A percentile compares a stretch with the other conserved stretches of the same genome.
Evolutionary conservation across 2,888 invertebrate genomes (phyloP).

Genomic region (Latrodectus hesperus): DNA sequence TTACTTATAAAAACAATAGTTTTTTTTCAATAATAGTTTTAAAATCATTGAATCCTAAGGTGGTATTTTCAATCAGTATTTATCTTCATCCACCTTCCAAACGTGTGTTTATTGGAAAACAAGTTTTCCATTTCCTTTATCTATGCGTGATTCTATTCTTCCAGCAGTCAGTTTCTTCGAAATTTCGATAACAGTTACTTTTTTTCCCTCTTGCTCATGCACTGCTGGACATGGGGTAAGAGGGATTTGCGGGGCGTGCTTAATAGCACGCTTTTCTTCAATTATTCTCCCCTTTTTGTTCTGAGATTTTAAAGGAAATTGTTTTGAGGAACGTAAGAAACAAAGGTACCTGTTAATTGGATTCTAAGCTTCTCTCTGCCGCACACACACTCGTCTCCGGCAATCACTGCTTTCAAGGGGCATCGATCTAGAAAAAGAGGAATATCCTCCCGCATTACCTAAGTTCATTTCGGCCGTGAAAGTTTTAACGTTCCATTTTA

Average conservation of each 20-base stretch:
- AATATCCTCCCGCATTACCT: constrained; percentile 28
- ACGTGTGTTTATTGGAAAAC: constrained; percentile 51
- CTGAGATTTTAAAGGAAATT: constrained; percentile 49
- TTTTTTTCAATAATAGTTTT: not conserved
- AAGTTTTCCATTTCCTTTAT: constrained; percentile 8
- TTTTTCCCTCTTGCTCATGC: constrained; percentile 3
- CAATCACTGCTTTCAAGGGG: constrained; percentile 34
- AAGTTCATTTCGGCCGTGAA: constrained; percentile 27
- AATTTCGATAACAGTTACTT: constrained; percentile 44
- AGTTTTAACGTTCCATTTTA: constrained; percentile 19
- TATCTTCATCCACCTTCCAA: constrained; percentile 22
- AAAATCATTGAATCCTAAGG: constrained; percentile 20
- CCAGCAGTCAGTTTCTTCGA: constrained; percentile 19
- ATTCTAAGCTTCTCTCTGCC: constrained; percentile 30
- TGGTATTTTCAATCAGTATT: constrained; percentile 48
- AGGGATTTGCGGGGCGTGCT: not conserved
- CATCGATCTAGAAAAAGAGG: constrained; percentile 50
- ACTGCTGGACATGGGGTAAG: constrained; percentile 21
- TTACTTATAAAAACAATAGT: not conserved
- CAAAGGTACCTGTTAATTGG: constrained; percentile 62
- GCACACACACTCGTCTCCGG: constrained; percentile 13
- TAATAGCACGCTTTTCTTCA: constrained; percentile 46
- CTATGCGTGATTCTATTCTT: constrained; percentile 31
- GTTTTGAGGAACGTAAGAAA: constrained; percentile 39
- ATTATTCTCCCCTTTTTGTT: constrained; percentile 33